Conservation (phyloP, 2,888 invertebrate genomes). For the Noctua janthe region DNA sequence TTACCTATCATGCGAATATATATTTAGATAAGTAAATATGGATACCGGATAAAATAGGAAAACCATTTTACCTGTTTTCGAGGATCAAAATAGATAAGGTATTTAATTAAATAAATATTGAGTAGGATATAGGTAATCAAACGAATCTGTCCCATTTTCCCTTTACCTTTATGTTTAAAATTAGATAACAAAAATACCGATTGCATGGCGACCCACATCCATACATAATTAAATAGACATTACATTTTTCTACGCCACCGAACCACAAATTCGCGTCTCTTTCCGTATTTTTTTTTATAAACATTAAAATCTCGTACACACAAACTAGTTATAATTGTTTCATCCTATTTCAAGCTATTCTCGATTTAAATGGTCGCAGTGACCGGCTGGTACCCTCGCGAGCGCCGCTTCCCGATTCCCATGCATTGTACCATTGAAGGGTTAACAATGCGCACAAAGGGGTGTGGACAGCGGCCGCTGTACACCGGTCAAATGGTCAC, state of each 20-base stretch:
- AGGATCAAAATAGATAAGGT: slow-evolving; percentile 37
- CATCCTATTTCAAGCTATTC: slow-evolving; percentile 69
- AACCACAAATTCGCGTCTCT: neutral
- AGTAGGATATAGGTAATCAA: slow-evolving; percentile 20
- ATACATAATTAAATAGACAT: neutral
- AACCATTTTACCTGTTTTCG: slow-evolving; percentile 58
- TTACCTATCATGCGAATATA: slow-evolving; percentile 10
- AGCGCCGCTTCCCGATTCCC: slow-evolving; percentile 88
- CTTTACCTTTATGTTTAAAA: slow-evolving; percentile 26
- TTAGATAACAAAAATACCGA: slow-evolving; percentile 27
- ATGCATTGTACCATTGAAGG: slow-evolving; percentile 85
- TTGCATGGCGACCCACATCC: neutral
- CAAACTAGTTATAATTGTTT: slow-evolving; percentile 59
- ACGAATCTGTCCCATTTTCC: slow-evolving; percentile 36
- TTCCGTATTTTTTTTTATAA: slow-evolving; percentile 13
- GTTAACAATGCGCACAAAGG: slow-evolving; percentile 87
- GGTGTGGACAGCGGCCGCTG: slow-evolving; percentile 87
- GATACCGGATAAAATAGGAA: slow-evolving; percentile 14
- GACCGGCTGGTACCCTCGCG: slow-evolving; percentile 69
- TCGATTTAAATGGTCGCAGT: slow-evolving; percentile 81
- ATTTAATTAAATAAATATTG: slow-evolving; percentile 32
- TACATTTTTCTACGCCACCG: neutral
- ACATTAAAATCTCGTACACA: slow-evolving; percentile 19
- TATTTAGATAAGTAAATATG: slow-evolving; percentile 19
- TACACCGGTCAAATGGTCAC: slow-evolving; percentile 89